Conservation (phyloP, 2,888 invertebrate species). For the Epirrita christyi region DNA sequence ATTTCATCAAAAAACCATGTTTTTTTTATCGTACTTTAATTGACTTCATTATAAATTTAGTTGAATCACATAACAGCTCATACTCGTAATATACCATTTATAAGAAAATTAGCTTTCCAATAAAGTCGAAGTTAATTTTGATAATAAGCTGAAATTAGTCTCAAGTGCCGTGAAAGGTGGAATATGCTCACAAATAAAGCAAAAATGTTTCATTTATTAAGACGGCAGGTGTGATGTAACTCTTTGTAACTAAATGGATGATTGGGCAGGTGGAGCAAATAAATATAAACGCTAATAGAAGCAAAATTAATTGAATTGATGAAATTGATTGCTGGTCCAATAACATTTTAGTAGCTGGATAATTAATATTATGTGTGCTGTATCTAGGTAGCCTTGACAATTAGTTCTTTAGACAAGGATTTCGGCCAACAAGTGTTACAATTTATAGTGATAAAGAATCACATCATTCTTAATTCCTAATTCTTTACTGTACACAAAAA, state of each 20-base stretch:
- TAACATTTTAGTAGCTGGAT: no score
- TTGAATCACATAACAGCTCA: no score
- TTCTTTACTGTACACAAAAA: no score
- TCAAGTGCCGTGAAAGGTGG: slow-evolving; percentile 21
- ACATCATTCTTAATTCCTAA: no score
- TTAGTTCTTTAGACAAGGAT: no score
- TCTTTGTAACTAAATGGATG: neutral
- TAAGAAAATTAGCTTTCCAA: slow-evolving; percentile 20
- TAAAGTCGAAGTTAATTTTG: slow-evolving; percentile 14
- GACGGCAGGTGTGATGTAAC: slow-evolving; percentile 4
- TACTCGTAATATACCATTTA: slow-evolving; percentile 15
- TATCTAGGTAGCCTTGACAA: no score
- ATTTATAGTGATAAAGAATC: no score
- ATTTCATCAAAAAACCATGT: no score
- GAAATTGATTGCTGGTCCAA: neutral
- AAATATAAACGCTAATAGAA: neutral
- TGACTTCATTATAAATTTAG: no score
- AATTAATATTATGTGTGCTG: no score
- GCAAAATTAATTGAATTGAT: neutral
- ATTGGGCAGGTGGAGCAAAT: slow-evolving; percentile 7
- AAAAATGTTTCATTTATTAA: slow-evolving; percentile 9
- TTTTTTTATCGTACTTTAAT: no score
- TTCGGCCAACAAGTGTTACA: no score
- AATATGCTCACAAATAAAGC: slow-evolving; percentile 3
- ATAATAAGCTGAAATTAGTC: slow-evolving; percentile 19